These are phyloP conservation scores for Volucella inanis DNA, from an alignment of 2,888 invertebrate genomes.

Conservation along the genomic window DNA sequence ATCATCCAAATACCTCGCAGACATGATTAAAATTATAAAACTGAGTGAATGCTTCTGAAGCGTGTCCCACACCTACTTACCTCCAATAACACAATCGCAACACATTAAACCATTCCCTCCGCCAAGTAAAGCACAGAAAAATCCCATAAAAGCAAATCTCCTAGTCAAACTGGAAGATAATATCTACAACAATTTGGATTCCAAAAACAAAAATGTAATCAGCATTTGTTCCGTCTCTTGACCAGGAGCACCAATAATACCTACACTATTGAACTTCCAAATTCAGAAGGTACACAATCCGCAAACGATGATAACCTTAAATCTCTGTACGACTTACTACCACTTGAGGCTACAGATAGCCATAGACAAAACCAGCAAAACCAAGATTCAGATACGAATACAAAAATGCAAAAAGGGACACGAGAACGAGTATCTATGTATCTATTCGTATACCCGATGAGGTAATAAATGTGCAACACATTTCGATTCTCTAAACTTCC, in stretches of 20 bases:
- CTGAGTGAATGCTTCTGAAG: too few species aligned
- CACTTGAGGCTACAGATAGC: conserved; percentile 34
- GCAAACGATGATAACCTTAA: conserved; percentile 40
- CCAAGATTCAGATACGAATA: conserved; percentile 18
- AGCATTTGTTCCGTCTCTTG: conserved; percentile 27
- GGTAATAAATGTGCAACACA: conserved; percentile 73
- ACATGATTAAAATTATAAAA: too few species aligned
- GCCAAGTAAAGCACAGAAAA: conserved; percentile 22
- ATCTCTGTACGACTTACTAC: neutral
- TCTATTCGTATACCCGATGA: conserved; percentile 39
- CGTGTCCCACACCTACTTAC: neutral
- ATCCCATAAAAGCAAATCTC: conserved; percentile 1
- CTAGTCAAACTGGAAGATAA: conserved; percentile 31
- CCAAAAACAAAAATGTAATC: conserved; percentile 53
- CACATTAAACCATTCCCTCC: conserved; percentile 3
- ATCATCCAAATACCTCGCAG: too few species aligned
- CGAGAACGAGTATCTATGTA: too few species aligned
- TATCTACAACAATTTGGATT: conserved; percentile 42
- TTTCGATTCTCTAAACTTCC: conserved; percentile 67
- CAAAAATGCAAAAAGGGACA: conserved; percentile 35
- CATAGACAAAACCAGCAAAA: neutral
- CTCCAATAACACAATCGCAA: neutral
- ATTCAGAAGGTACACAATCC: neutral
- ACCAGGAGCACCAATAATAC: conserved; percentile 30
- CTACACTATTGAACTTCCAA: conserved; percentile 10